These are phyloP conservation scores for Musca domestica DNA, from an alignment of 1,140 invertebrate genomes.

Conservation along the genomic window DNA sequence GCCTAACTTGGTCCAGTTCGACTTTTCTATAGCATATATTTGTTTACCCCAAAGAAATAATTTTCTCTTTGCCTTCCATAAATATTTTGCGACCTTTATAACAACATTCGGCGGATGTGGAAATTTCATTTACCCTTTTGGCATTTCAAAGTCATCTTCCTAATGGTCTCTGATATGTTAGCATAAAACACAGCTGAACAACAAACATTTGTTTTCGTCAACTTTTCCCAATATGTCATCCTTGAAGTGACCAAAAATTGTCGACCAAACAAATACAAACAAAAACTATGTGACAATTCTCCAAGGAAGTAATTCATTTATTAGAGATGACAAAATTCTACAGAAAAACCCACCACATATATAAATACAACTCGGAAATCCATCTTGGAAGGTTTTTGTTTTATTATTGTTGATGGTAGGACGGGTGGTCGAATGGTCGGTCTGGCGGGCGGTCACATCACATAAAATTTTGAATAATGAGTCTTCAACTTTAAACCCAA, in stretches of 20 bases:
- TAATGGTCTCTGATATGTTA: too few species aligned
- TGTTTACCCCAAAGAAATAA: too few species aligned
- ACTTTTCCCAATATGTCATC: not conserved
- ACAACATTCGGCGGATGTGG: too few species aligned
- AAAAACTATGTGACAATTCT: slow-evolving; percentile 19
- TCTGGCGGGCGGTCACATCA: not conserved
- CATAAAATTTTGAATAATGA: slow-evolving; percentile 21
- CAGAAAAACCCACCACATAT: not conserved
- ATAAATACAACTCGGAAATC: slow-evolving; percentile 13
- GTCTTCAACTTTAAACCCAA: slow-evolving; percentile 9
- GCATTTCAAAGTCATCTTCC: too few species aligned
- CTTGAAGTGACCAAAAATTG: not conserved
- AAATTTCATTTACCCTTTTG: too few species aligned
- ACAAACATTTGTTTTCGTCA: too few species aligned
- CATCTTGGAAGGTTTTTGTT: not conserved
- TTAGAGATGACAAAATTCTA: not conserved
- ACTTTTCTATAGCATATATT: too few species aligned
- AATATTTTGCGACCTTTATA: too few species aligned
- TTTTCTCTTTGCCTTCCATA: too few species aligned
- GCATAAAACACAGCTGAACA: too few species aligned
- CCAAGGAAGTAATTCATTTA: slow-evolving; percentile 22
- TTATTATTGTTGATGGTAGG: not conserved
- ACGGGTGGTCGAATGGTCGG: too few species aligned
- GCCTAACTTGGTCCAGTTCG: too few species aligned
- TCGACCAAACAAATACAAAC: not conserved